Conservation (phyloP, 2,888 invertebrate genomes). For the Allacma fusca region DNA sequence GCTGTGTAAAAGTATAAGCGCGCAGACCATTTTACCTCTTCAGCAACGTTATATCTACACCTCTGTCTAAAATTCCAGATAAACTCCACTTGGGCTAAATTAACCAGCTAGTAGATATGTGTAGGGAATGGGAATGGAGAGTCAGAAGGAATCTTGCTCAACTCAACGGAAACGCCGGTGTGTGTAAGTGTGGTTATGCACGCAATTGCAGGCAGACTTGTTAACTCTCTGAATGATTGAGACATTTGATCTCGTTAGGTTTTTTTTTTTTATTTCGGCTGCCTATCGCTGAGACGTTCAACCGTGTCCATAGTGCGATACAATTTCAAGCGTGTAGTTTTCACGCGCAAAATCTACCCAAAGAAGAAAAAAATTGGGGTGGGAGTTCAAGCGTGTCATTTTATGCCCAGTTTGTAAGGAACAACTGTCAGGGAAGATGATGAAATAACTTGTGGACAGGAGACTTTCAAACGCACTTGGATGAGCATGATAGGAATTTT, state of each 20-base stretch:
- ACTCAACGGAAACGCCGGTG: conserved; percentile 24
- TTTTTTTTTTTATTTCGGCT: not conserved
- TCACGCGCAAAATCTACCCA: too few relatives aligned
- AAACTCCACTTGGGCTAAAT: too few relatives aligned
- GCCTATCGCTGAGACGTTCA: conserved; percentile 14
- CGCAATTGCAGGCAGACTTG: conserved; percentile 19
- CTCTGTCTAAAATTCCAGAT: too few relatives aligned
- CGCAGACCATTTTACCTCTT: too few relatives aligned
- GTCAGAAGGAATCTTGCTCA: conserved; percentile 4
- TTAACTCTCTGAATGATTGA: conserved; percentile 31
- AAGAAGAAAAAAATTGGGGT: too few relatives aligned
- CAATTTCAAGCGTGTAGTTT: not conserved
- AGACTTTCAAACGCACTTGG: not conserved
- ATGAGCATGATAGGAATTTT: too few relatives aligned
- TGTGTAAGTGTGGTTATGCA: conserved; percentile 27
- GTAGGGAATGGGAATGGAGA: not conserved
- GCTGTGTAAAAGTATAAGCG: too few relatives aligned
- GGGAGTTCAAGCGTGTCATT: too few relatives aligned
- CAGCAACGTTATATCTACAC: too few relatives aligned
- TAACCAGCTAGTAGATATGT: too few relatives aligned
- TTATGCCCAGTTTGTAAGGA: too few relatives aligned
- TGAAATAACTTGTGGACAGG: conserved; percentile 3
- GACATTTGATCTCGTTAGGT: conserved; percentile 36
- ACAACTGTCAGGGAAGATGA: too few relatives aligned
- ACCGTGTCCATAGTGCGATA: conserved; percentile 25